These are phyloP conservation scores for Cairina moschata DNA, from an alignment of 2,113 vertebrate species.

Conservation along the genomic window DNA sequence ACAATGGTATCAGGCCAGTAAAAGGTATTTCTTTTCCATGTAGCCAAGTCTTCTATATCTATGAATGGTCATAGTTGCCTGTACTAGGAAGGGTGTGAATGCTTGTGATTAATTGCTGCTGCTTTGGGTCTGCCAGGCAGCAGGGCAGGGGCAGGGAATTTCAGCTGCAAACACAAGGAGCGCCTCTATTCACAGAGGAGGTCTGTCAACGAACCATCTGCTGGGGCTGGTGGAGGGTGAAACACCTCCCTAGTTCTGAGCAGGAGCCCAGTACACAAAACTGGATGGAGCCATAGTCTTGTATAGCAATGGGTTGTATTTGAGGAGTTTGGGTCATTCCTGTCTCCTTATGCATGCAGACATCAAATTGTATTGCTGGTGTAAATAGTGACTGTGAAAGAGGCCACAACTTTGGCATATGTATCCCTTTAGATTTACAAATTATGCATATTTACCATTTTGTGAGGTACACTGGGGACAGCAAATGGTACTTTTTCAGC, in stretches of 20 bases:
- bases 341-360: neutral
- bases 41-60: neutral
- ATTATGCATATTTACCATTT: neutral
- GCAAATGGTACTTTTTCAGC: slow-evolving; percentile 22
- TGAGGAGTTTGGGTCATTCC: neutral
- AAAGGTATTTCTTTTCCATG: neutral
- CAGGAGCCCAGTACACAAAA: neutral
- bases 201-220: rapidly evolving
- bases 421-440: neutral
- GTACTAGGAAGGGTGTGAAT: rapidly evolving
- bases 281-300: neutral
- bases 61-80: neutral
- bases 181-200: neutral
- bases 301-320: neutral
- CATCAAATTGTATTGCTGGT: neutral
- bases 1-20: neutral
- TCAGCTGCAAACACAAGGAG: neutral
- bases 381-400: neutral
- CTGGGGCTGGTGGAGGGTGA: neutral
- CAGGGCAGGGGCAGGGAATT: neutral
- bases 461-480: neutral
- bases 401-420: neutral
- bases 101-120: neutral
- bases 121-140: neutral
- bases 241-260: neutral